Conservation (phyloP, 2,113 vertebrate genomes). For the Chionodraco myersi region DNA sequence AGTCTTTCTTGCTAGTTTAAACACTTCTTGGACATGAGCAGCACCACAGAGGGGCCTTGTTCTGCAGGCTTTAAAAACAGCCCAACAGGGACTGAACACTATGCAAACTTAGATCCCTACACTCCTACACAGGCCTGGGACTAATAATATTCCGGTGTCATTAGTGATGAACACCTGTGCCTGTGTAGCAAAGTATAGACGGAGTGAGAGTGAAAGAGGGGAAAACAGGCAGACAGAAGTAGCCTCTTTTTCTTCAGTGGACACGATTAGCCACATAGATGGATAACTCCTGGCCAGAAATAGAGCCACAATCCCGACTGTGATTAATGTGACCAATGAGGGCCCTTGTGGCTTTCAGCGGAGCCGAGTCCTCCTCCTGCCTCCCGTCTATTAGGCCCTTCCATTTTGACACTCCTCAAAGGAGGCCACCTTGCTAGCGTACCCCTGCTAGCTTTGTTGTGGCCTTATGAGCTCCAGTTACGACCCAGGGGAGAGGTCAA, state of each 20-base stretch:
- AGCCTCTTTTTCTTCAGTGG: conserved; percentile 23
- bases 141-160: conserved; percentile 79
- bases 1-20: conserved; percentile 61
- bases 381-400: conserved; percentile 7
- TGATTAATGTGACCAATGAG: conserved; percentile 70
- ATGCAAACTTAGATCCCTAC: conserved; percentile 64
- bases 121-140: conserved; percentile 51
- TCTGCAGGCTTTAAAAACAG: conserved; percentile 74
- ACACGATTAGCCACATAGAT: conserved; percentile 70
- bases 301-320: conserved; percentile 57
- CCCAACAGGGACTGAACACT: conserved; percentile 63
- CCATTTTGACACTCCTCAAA: conserved; percentile 66
- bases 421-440: conserved; percentile 59
- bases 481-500: conserved; percentile 76
- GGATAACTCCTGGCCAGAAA: conserved; percentile 70
- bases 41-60: conserved; percentile 76
- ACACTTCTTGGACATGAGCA: conserved; percentile 64
- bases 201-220: conserved; percentile 37
- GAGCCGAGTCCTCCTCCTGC: conserved; percentile 47
- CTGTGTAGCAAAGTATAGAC: conserved; percentile 45
- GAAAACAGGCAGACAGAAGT: conserved; percentile 35
- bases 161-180: conserved; percentile 78
- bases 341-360: conserved; percentile 57
- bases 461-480: conserved; percentile 76
- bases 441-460: conserved; percentile 69